Conservation (phyloP, 2,888 invertebrate species). For the Clostera curtula region DNA sequence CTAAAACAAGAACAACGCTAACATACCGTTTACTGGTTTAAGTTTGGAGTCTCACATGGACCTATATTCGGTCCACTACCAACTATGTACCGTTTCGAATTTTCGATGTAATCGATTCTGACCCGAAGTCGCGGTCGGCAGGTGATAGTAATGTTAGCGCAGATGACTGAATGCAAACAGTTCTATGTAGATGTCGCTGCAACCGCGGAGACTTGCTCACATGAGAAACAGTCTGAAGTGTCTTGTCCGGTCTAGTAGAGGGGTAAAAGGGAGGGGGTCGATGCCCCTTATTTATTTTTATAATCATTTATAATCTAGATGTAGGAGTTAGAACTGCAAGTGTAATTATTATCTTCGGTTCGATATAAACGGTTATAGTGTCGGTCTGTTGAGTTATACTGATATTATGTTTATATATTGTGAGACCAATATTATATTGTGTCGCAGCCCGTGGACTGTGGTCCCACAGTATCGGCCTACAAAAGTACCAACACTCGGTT, state of each 20-base stretch:
- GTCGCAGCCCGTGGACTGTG: slow-evolving; percentile 9
- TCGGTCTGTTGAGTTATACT: slow-evolving; percentile 25
- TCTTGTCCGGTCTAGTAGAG: slow-evolving; percentile 31
- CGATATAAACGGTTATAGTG: slow-evolving; percentile 26
- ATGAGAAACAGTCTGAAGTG: slow-evolving; percentile 25
- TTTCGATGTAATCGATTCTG: slow-evolving; percentile 11
- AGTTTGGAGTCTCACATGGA: too few relatives aligned
- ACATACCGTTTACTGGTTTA: too few relatives aligned
- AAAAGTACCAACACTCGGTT: slow-evolving; percentile 26
- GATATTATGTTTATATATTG: slow-evolving; percentile 29
- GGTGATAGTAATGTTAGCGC: too few relatives aligned
- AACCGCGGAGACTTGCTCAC: too few relatives aligned
- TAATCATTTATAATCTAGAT: slow-evolving; percentile 70
- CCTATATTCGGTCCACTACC: too few relatives aligned
- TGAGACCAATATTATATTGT: slow-evolving; percentile 14
- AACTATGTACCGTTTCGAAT: too few relatives aligned
- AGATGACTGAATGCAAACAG: too few relatives aligned
- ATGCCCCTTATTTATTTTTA: slow-evolving; percentile 70
- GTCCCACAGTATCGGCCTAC: slow-evolving; percentile 23
- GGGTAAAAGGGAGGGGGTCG: slow-evolving; percentile 47
- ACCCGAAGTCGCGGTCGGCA: too few relatives aligned
- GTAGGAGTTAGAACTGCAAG: slow-evolving; percentile 55
- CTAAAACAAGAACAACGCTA: too few relatives aligned
- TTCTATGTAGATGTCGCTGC: too few relatives aligned
- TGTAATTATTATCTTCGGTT: slow-evolving; percentile 43